phyloP scores from a whole-genome alignment of 2,888 invertebrate species.

The Napeogenes inachia region DNA sequence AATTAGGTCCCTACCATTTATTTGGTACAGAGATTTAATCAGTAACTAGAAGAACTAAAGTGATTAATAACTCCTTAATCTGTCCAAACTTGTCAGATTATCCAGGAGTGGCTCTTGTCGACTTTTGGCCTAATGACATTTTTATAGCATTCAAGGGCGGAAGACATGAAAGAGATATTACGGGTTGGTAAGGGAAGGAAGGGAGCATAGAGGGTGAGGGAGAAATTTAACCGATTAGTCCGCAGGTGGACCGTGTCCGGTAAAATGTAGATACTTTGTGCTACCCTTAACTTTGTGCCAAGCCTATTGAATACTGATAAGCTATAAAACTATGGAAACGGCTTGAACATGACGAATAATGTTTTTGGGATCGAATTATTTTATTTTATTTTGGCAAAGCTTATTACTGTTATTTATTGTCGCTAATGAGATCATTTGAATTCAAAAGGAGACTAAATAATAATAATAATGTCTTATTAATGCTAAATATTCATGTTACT shows the following conservation, averaged over 20 bases:
- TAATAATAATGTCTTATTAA: too few relatives aligned
- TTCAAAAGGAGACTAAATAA: too few relatives aligned
- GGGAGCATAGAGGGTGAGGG: background rate
- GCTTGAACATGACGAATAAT: background rate
- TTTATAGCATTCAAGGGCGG: constrained; percentile 11
- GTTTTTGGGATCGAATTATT: too few relatives aligned
- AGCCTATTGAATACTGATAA: constrained; percentile 23
- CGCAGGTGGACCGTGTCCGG: constrained; percentile 18
- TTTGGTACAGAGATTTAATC: background rate
- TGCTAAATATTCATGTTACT: too few relatives aligned
- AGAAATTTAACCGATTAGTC: constrained; percentile 14
- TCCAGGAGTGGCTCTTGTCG: constrained; percentile 4
- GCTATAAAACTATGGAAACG: constrained; percentile 9
- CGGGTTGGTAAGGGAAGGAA: background rate
- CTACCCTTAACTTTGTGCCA: constrained; percentile 20
- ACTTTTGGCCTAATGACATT: constrained; percentile 14
- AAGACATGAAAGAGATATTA: constrained; percentile 4
- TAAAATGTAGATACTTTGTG: constrained; percentile 18
- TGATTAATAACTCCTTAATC: constrained; percentile 28
- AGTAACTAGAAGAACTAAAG: constrained; percentile 17
- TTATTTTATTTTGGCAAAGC: too few relatives aligned
- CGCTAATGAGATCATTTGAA: too few relatives aligned
- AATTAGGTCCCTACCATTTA: background rate
- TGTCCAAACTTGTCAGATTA: constrained; percentile 19
- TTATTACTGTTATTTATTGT: too few relatives aligned